Conservation (phyloP, 2,113 vertebrate species). For the Paracanthobrama guichenoti region DNA sequence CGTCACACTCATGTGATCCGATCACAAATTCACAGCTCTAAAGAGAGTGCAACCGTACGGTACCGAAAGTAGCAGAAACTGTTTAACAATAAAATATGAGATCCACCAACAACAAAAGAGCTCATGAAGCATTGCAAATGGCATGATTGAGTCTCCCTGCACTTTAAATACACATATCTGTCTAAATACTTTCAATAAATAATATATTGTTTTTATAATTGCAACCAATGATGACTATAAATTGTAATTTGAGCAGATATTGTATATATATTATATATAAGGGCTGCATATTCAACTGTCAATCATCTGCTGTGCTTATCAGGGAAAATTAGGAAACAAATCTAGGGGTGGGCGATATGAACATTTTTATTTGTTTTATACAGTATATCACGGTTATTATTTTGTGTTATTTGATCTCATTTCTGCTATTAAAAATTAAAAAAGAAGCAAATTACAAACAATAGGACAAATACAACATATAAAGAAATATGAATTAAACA, state of each 20-base stretch:
- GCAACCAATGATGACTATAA: not conserved
- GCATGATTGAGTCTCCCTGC: not conserved
- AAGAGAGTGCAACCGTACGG: slow-evolving; percentile 1
- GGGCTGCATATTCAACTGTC: not conserved
- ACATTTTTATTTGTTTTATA: too few species aligned
- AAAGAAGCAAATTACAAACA: too few species aligned
- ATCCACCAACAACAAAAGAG: not conserved
- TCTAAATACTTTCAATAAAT: not conserved
- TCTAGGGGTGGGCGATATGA: not conserved
- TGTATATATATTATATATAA: too few species aligned
- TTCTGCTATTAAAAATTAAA: too few species aligned
- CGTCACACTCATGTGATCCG: not conserved
- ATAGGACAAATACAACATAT: too few species aligned
- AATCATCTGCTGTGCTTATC: not conserved
- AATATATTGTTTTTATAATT: not conserved
- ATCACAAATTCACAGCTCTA: not conserved
- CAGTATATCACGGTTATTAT: too few species aligned
- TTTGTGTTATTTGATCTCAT: too few species aligned
- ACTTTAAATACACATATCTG: not conserved
- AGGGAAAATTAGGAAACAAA: not conserved
- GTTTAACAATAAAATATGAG: not conserved
- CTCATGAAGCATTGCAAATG: not conserved
- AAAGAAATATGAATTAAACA: too few species aligned
- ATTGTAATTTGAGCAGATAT: not conserved
- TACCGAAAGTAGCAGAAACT: not conserved